These are phyloP conservation scores for Andricus quercusramuli DNA, from an alignment of 2,888 invertebrate species.

Conservation along the genomic window DNA sequence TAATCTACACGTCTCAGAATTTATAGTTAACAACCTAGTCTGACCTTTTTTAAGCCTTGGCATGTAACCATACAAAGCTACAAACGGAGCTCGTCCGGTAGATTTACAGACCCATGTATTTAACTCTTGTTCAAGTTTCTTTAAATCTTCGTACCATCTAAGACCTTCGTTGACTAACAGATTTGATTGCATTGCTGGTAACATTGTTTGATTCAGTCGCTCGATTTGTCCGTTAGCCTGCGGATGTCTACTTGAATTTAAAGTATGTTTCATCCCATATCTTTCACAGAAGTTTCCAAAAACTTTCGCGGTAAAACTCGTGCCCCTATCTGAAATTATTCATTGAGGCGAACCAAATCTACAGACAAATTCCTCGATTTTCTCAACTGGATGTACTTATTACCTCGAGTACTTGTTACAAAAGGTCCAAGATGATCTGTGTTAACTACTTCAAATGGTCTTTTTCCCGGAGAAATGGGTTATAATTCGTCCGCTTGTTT, in stretches of 20 bases:
- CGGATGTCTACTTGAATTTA: background rate
- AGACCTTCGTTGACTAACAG: background rate
- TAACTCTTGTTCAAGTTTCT: background rate
- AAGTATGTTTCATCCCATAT: slow-evolving; percentile 42
- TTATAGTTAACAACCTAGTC: background rate
- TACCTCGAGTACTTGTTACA: no score
- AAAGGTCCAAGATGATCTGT: no score
- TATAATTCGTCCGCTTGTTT: no score
- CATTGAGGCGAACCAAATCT: no score
- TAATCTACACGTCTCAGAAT: background rate
- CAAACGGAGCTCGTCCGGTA: background rate
- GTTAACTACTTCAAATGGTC: no score
- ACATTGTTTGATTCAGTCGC: slow-evolving; percentile 38
- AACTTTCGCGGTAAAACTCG: slow-evolving; percentile 46
- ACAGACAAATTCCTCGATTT: no score
- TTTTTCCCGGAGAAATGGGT: no score
- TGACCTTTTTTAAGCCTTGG: background rate
- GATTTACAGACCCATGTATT: slow-evolving; percentile 14
- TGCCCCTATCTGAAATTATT: slow-evolving; percentile 44
- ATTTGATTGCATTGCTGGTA: background rate
- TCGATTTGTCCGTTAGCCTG: slow-evolving; percentile 43
- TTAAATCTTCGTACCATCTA: no score
- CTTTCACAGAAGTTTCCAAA: slow-evolving; percentile 47
- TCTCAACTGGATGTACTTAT: no score
- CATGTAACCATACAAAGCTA: slow-evolving; percentile 1